Evolutionary conservation across 2,888 invertebrate genomes (phyloP), one percentile per base, ranked within the genome.

Genomic region (Eupithecia insigniata): DNA sequence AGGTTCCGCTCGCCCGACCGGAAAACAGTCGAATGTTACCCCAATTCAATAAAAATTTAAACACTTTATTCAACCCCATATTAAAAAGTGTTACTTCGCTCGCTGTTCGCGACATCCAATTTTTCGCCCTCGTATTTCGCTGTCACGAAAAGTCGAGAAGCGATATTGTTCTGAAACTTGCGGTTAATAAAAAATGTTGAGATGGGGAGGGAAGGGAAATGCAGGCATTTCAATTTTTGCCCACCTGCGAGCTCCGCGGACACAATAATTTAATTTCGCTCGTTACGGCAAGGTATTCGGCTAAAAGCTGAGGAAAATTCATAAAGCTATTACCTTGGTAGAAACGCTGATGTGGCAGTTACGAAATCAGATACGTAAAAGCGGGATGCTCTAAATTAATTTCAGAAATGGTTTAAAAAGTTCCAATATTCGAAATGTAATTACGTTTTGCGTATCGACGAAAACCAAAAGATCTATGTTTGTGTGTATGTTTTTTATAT

Each of bases 201-300:
- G 69, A 60, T 30, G 65, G 65, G 70, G 72, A 76, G 79, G 74
- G 74, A 73, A 76, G 78, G 73, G 73, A 75, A 80, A 79, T 79
- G 79, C 79, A 80, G 80, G 76, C 78, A 80, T 87, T 86, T 80
- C 79, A 84, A 85, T 87, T 87, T 82, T 79, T 72, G 77, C 83
- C 82, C 82, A 87, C 86, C 87, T 87, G 85, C 74, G 77, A 79
- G 79, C 7, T 78, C 75, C 74, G 81, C 82, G 81, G 85, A 82
- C 85, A 84, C 81, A 86, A 89, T 90, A 88, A 90, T 90, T 90
- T 88, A 86, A 90, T 90, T 89, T 89, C 81, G 76, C 84, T 87
- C 85, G 86, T 88, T 87, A 87, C 82, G 82, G 80, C 84, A 83
- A 83, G 83, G 81, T 87, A 87, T 89, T 88, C 82, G 82, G 78